These are phyloP conservation scores for Dryoscopus gambensis DNA, from an alignment of 2,113 vertebrate species.

Conservation along the genomic window DNA sequence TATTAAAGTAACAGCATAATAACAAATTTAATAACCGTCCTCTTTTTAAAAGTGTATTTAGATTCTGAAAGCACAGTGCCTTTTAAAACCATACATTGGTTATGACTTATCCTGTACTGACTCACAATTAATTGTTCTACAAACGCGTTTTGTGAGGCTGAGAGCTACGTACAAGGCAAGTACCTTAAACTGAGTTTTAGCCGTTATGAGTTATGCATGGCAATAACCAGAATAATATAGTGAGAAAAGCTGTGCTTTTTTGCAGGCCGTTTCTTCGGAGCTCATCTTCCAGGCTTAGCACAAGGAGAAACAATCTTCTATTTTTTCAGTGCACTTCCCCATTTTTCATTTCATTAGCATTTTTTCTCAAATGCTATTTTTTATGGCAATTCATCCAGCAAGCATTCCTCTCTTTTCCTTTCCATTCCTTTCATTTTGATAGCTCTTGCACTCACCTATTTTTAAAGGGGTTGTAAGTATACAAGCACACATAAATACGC, in stretches of 20 bases:
- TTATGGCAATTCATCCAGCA: not conserved
- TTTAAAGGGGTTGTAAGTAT: not conserved
- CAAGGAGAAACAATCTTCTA: not conserved
- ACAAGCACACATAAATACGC: not conserved
- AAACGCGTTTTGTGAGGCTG: not conserved
- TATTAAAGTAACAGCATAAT: not conserved
- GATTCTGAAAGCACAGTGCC: not conserved
- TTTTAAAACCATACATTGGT: not conserved
- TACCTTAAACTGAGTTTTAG: not conserved
- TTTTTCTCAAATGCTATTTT: not conserved
- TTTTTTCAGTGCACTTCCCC: not conserved
- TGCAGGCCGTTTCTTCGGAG: not conserved
- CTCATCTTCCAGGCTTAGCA: not conserved
- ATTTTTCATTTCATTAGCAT: constrained; percentile 12
- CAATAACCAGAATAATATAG: not conserved
- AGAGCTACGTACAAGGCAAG: not conserved
- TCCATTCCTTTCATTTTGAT: not conserved
- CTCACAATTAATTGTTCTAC: not conserved
- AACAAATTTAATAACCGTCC: not conserved
- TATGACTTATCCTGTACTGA: not conserved
- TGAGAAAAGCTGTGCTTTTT: not conserved
- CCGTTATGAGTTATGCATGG: not conserved
- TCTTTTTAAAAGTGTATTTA: not conserved
- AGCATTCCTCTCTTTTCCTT: not conserved
- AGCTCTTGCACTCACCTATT: not conserved